Conservation (phyloP, 2,797 vertebrate genomes). For the Rhinella marina region DNA sequence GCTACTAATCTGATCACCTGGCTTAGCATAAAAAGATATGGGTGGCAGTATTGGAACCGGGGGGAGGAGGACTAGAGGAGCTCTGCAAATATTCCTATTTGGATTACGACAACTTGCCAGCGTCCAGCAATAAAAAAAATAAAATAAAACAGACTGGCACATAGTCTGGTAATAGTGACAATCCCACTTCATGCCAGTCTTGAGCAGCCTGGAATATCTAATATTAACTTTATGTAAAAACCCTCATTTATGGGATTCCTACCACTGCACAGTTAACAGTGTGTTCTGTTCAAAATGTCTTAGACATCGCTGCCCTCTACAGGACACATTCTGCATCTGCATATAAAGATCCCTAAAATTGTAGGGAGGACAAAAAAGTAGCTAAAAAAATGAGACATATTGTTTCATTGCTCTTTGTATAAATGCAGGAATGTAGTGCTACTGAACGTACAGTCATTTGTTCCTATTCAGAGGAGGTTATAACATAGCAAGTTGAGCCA, state of each 20-base stretch:
- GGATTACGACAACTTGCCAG: not conserved
- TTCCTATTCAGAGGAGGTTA: not conserved
- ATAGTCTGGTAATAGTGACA: not conserved
- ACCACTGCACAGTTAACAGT: not conserved
- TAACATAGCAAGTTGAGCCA: not conserved
- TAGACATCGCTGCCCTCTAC: conserved; percentile 9
- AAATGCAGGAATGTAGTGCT: not conserved
- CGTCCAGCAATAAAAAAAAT: not conserved
- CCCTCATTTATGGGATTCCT: not conserved
- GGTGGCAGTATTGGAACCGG: not conserved
- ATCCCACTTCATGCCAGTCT: not conserved
- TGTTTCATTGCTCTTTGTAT: too few relatives aligned
- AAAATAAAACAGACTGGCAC: not conserved
- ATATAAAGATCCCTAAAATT: not conserved
- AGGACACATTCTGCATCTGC: not conserved
- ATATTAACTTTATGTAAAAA: not conserved
- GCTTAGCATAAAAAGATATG: not conserved
- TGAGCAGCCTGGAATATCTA: not conserved
- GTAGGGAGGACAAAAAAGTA: not conserved
- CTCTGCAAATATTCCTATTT: not conserved
- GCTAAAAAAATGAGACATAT: too few relatives aligned
- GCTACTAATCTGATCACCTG: not conserved
- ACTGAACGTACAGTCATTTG: not conserved
- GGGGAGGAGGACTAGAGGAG: not conserved
- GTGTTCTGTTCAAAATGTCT: not conserved